Conservation (phyloP, 64 coral and sea anemone genomes). For the Montipora foliosa region DNA sequence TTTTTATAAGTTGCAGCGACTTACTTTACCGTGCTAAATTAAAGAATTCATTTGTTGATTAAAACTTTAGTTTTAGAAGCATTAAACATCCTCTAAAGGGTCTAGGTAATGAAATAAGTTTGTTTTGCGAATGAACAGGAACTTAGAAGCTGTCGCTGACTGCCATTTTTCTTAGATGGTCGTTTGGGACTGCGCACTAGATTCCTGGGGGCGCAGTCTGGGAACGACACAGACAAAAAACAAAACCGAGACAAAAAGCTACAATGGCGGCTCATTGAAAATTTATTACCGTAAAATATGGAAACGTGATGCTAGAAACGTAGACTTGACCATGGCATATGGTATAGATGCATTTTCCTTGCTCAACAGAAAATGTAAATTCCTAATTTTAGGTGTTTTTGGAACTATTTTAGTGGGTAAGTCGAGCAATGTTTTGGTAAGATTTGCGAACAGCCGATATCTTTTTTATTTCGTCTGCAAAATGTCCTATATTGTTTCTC, state of each 20-base stretch:
- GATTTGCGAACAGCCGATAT: not conserved
- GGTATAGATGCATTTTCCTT: conserved; percentile 40
- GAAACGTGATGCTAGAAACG: not conserved
- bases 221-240: not conserved
- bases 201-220: not conserved
- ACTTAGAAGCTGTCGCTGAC: too few species aligned
- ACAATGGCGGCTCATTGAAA: conserved; percentile 9
- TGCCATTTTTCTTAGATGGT: not conserved
- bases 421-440: not conserved
- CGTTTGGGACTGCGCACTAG: not conserved
- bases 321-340: not conserved
- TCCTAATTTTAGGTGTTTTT: conserved; percentile 20
- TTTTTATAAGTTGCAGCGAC: too few species aligned
- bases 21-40: too few species aligned
- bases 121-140: too few species aligned
- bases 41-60: too few species aligned
- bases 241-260: not conserved
- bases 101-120: too few species aligned
- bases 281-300: not conserved
- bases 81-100: too few species aligned
- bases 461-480: not conserved
- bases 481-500: not conserved
- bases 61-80: too few species aligned
- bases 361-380: conserved; percentile 38
- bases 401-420: conserved; percentile 47